phyloP scores from a whole-genome alignment of 1,140 invertebrate species.

The Odontomachus brunneus region DNA sequence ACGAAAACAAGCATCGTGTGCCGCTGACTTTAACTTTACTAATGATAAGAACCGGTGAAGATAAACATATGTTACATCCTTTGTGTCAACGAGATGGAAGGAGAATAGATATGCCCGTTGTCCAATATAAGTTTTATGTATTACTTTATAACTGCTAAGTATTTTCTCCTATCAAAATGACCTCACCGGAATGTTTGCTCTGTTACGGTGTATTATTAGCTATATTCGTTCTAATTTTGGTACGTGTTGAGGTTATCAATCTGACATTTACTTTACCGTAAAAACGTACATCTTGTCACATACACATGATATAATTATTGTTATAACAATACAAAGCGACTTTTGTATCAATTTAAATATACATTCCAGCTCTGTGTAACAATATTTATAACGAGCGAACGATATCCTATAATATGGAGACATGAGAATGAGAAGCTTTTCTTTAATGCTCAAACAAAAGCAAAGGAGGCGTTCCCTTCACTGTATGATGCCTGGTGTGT shows the following conservation, averaged over 20 bases:
- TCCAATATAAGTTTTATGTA: neutral
- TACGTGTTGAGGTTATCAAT: constrained; percentile 26
- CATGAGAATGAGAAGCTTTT: constrained; percentile 92
- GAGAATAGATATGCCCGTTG: neutral
- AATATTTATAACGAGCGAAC: constrained; percentile 86
- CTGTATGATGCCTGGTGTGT: constrained; percentile 89
- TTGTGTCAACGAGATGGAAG: neutral
- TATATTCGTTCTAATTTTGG: constrained; percentile 13
- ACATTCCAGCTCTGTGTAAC: constrained; percentile 87
- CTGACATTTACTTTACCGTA: too few species aligned
- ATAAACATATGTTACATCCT: neutral
- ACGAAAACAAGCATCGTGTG: too few species aligned
- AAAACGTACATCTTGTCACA: neutral
- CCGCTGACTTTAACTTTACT: neutral
- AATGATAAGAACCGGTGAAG: neutral
- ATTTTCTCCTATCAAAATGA: neutral
- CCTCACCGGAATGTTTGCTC: constrained; percentile 13
- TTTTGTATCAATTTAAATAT: neutral
- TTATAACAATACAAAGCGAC: neutral
- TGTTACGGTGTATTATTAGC: constrained; percentile 6
- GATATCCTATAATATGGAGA: constrained; percentile 89
- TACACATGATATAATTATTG: neutral
- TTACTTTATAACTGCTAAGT: neutral
- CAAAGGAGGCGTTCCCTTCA: constrained; percentile 89
- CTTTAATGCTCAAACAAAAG: constrained; percentile 87